A percentile compares a stretch with the other conserved stretches of the same genome.
phyloP scores from a whole-genome alignment of 2,888 invertebrate species.

The Frankliniella fusca region DNA sequence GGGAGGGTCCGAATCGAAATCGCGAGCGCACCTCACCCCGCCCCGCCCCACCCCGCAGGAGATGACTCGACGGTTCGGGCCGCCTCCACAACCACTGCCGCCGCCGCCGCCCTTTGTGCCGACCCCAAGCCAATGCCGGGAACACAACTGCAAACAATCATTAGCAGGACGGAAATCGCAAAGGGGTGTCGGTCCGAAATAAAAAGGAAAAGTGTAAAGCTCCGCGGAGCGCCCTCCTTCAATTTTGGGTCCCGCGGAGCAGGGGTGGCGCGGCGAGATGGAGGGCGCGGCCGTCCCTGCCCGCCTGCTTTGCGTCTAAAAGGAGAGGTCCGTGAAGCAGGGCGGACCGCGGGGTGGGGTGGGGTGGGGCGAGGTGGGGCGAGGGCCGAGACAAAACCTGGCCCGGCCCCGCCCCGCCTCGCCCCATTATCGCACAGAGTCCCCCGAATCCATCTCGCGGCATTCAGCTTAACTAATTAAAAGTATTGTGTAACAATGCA shows the following conservation, averaged over 20 bases:
- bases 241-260: background rate
- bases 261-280: background rate
- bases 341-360: background rate
- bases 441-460: background rate
- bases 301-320: background rate
- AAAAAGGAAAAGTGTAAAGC: background rate
- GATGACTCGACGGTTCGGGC: too few species aligned
- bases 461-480: constrained; percentile 10
- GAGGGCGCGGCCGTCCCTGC: background rate
- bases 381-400: background rate
- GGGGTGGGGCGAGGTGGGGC: background rate
- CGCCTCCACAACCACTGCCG: background rate
- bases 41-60: too few species aligned
- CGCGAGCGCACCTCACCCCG: too few species aligned
- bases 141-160: constrained; percentile 7
- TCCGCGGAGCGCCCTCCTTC: too few species aligned
- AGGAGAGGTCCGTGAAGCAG: background rate
- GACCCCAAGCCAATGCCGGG: background rate
- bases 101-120: background rate
- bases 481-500: background rate
- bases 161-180: background rate
- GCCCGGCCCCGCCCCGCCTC: background rate
- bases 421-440: background rate
- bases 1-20: background rate
- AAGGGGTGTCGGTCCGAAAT: background rate